Evolutionary conservation across 2,113 vertebrate species (phyloP).

Genomic region (Climacteris rufus): DNA sequence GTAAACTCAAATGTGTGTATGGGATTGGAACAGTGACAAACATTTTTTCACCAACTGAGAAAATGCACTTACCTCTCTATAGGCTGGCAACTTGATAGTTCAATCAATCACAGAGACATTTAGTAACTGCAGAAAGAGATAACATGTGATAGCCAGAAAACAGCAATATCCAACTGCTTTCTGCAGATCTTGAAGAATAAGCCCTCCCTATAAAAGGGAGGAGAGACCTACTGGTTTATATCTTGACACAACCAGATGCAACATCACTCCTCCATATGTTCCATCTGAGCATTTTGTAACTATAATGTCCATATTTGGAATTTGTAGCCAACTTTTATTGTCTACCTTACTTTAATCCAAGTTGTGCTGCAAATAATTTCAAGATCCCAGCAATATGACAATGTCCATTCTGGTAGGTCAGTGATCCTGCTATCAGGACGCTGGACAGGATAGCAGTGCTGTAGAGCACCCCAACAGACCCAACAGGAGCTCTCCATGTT

Average conservation of each 20-base stretch:
- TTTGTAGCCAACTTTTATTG: neutral
- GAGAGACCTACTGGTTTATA: neutral
- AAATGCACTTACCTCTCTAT: neutral
- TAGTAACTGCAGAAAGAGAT: neutral
- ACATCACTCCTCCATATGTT: neutral
- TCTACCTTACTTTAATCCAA: neutral
- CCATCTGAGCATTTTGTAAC: neutral
- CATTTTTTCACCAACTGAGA: fast-evolving
- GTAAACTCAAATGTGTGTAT: neutral
- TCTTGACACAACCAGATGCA: neutral
- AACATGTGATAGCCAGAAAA: neutral
- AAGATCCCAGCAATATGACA: neutral
- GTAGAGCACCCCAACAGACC: neutral
- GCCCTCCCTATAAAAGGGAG: neutral
- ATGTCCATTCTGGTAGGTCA: neutral
- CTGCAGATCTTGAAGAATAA: neutral
- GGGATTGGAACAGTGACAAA: neutral
- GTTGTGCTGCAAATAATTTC: neutral
- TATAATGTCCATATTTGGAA: neutral
- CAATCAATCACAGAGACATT: neutral
- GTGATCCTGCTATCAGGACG: neutral
- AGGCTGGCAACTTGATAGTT: neutral
- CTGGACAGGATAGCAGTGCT: neutral
- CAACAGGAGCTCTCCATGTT: neutral
- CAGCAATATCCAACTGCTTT: neutral